Evolutionary conservation across 1,140 invertebrate genomes (phyloP).

Genomic region (Anoplolepis gracilipes): DNA sequence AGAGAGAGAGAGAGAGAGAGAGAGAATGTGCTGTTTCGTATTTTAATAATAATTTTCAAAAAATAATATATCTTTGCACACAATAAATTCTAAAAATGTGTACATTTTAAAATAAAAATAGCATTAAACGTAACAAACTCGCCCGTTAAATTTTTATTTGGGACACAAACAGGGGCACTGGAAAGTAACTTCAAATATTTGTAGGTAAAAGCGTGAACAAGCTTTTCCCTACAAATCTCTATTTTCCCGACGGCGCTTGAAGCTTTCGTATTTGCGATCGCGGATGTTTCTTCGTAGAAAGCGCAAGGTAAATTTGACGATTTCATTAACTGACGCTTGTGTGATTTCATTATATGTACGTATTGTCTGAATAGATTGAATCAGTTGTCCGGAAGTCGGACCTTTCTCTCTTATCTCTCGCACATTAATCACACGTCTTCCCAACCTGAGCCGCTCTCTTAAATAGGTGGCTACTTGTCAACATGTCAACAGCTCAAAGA

Average conservation of each 20-base stretch:
- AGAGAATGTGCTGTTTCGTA: not conserved
- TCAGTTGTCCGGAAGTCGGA: conserved; percentile 58
- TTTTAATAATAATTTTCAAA: not conserved
- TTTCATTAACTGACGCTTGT: conserved; percentile 69
- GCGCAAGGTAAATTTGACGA: conserved; percentile 66
- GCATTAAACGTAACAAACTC: conserved; percentile 12
- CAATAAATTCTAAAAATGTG: conserved; percentile 3
- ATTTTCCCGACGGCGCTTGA: conserved; percentile 38
- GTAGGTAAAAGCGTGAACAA: conserved; percentile 32
- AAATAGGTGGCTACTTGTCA: conserved; percentile 65
- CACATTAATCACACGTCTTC: conserved; percentile 69
- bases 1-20: too few species aligned
- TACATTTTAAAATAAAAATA: conserved; percentile 4
- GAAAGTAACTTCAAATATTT: conserved; percentile 52
- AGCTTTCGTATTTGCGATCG: conserved; percentile 53
- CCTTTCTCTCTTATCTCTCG: conserved; percentile 63
- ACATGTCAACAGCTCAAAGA: conserved; percentile 61
- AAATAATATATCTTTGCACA: too few species aligned
- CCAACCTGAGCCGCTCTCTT: conserved; percentile 30
- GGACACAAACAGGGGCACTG: conserved; percentile 35
- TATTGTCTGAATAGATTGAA: conserved; percentile 52
- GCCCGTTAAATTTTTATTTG: conserved; percentile 52
- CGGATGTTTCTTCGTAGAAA: conserved; percentile 45
- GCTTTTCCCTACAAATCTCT: conserved; percentile 31
- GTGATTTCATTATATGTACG: conserved; percentile 69